Conservation (phyloP, 2,113 vertebrate species). For the Turdus rufiventris region DNA sequence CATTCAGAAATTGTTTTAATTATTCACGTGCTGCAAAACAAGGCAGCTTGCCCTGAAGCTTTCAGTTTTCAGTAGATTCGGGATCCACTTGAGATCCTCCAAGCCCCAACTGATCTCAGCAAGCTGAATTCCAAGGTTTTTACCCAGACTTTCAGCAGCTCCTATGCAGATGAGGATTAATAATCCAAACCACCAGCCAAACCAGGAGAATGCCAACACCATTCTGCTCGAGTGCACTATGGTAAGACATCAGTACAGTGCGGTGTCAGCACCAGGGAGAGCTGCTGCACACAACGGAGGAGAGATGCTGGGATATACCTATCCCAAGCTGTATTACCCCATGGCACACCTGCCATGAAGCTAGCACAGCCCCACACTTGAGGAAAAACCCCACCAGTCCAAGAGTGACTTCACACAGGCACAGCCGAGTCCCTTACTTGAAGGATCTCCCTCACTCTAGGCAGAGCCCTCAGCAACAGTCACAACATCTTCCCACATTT, state of each 20-base stretch:
- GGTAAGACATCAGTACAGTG: accelerated
- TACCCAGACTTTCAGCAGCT: neutral
- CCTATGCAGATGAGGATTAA: neutral
- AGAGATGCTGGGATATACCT: accelerated
- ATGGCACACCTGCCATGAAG: accelerated
- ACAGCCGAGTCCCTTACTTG: neutral
- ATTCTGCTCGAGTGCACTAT: accelerated
- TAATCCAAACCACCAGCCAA: neutral
- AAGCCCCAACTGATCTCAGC: neutral
- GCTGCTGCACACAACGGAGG: accelerated
- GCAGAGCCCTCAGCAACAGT: neutral
- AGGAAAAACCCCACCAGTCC: neutral
- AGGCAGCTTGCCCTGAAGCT: neutral
- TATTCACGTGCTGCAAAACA: conserved; percentile 38
- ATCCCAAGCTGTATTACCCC: neutral
- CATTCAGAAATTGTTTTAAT: conserved; percentile 41
- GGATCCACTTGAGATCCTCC: neutral
- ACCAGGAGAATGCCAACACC: neutral
- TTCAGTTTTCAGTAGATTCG: neutral
- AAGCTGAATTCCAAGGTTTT: neutral
- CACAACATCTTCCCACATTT: neutral
- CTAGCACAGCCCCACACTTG: neutral
- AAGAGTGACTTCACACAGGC: neutral
- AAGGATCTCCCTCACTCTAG: neutral
- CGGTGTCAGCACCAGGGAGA: accelerated